phyloP scores from a whole-genome alignment of 2,888 invertebrate species.

The Diogma glabrata region DNA sequence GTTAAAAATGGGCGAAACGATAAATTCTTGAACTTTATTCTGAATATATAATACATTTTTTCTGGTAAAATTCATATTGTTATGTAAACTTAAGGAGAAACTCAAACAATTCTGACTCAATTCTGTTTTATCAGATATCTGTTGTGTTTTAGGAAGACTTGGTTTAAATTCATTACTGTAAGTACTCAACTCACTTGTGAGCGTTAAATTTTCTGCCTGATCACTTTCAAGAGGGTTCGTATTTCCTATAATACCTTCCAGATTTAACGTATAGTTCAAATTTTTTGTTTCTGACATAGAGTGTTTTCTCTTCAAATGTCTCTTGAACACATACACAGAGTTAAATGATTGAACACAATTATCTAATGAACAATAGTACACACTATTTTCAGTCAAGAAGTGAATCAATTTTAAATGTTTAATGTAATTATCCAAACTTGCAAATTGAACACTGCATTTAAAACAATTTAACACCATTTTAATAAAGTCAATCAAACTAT shows the following conservation, averaged over 20 bases:
- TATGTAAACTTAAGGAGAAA: too few species aligned
- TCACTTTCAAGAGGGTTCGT: background rate
- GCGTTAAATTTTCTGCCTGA: background rate
- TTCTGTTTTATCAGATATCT: too few species aligned
- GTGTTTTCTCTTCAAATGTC: background rate
- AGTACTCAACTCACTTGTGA: too few species aligned
- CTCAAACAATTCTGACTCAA: too few species aligned
- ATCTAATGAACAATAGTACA: background rate
- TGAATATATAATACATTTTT: too few species aligned
- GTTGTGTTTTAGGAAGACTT: too few species aligned
- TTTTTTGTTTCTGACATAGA: background rate
- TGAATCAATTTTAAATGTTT: background rate
- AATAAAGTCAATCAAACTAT: too few species aligned
- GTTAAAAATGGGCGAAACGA: background rate
- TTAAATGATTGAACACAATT: background rate
- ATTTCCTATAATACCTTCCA: background rate
- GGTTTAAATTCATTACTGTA: too few species aligned
- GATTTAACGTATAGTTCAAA: background rate
- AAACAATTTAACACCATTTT: background rate
- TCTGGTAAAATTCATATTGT: too few species aligned
- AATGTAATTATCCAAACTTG: background rate
- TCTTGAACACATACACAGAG: background rate
- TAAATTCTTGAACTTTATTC: background rate
- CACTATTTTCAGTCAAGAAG: background rate
- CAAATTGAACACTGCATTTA: background rate